A percentile compares a stretch with the other conserved stretches of the same genome.
phyloP scores from a whole-genome alignment of 1,140 invertebrate species.

The Patella vulgata region DNA sequence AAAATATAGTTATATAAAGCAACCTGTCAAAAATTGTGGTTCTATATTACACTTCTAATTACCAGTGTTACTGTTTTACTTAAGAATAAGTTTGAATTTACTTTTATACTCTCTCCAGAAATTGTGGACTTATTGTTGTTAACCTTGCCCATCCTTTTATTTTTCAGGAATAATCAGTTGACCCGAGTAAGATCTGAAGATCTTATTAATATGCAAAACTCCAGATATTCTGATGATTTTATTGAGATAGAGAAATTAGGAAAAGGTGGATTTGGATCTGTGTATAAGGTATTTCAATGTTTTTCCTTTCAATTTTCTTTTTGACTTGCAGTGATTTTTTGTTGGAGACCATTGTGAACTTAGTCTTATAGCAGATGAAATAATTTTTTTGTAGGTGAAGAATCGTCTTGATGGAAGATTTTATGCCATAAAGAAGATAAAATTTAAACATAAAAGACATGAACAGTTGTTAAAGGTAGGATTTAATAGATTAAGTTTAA shows the following conservation, averaged over 20 bases:
- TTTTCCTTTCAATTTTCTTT: too few relatives aligned
- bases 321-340: too few relatives aligned
- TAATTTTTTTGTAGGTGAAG: constrained; percentile 72
- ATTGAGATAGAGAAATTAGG: constrained; percentile 78
- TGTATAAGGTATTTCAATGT: constrained; percentile 64
- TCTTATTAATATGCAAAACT: constrained; percentile 43
- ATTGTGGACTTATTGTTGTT: constrained; percentile 1
- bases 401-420: constrained; percentile 79
- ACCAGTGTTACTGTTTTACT: neutral
- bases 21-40: too few relatives aligned
- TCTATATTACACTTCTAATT: too few relatives aligned
- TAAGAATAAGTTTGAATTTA: neutral
- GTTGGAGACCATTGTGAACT: too few relatives aligned
- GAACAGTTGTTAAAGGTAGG: constrained; percentile 59
- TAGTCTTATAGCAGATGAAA: too few relatives aligned
- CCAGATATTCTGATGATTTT: constrained; percentile 79
- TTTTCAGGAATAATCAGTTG: neutral
- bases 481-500: too few relatives aligned
- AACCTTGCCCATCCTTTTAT: neutral
- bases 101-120: neutral
- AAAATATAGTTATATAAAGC: too few relatives aligned
- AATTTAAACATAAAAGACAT: constrained; percentile 57
- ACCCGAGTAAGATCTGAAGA: constrained; percentile 21
- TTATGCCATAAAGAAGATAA: constrained; percentile 86
- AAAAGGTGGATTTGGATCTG: constrained; percentile 76